Base-by-base conservation (phyloP, 2,113 vertebrate species). In the Dipodomys ordii region DNA sequence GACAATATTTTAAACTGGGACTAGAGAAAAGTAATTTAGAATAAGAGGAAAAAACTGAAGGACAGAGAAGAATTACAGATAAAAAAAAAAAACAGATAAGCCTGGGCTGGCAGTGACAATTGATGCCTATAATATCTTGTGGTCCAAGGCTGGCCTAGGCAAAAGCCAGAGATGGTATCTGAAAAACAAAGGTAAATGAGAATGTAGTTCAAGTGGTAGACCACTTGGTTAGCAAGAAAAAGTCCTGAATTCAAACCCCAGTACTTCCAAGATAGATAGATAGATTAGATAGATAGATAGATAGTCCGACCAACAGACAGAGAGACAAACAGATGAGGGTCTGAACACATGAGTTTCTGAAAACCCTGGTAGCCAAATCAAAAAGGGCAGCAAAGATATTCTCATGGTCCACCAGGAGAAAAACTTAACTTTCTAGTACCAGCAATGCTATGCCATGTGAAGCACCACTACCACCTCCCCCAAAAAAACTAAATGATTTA, bases 321-420 rank as follows among this genome's bases (percentile, higher is more conserved):
- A 65, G 7, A 65, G 64, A 25, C 22, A 65, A 25, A 22, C 60
- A 6, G 20, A 22, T 6, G 19, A 62, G 69, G 12, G n/a, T n/a
- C 60, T 86, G 44, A 88, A 68, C 72, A 49, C 6, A 25, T 6
- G 25, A 30, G n/a, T 53, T 32, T 7, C 53, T 27, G 67, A 72
- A 86, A 62, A 92, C 69, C 35, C 93, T 39, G n/a, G 79, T 35
- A 64, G 88, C 78, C 88, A 87, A 83, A 9, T 92, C 60, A 79
- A 80, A 90, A 95, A 90, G 49, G 25, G 44, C 72, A 71, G 2
- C 4, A 35, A 65, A 44, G n/a, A 60, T 23, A 3, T 83, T 27
- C 15, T 23, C 19, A 0, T 1, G 22, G 53, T 30, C 44, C 32
- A 60, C 22, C 39, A 32, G 8, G 22, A 86, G 67, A 91, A 49